Evolutionary conservation across 2,113 vertebrate genomes (phyloP), one percentile per base, ranked within the genome.

Genomic region (Phrynosoma platyrhinos): DNA sequence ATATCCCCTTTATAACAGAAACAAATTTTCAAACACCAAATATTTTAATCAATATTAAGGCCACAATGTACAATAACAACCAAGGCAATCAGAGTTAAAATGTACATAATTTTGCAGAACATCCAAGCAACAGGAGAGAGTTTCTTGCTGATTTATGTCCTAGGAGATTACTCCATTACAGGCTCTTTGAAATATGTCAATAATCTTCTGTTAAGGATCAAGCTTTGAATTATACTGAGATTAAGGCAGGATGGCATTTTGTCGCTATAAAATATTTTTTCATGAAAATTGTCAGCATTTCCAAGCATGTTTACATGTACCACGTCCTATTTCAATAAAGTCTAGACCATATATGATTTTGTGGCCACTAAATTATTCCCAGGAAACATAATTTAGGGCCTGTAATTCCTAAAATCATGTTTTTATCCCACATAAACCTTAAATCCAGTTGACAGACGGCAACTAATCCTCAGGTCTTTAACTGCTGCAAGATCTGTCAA

Each of bases 121-220:
- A 30, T 62, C 53, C 55, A 58, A n/a, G 32, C 32, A 58, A 76
- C 16, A 36, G 58, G 9, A 47, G n/a, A 36, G 20, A 58, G 36
- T 72, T 16, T 75, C 69, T 84, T 75, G 27, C 42, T 85, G 42
- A 12, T 27, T 83, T 72, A 12, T 74, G 25, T 42, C 40, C 62
- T 4, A 66, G 18, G 36, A 36, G 36, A 42, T 64, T 42, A 76
- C 64, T 76, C 36, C 20, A 42, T 85, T 55, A 76, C 27, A 85
- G 53, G 25, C 55, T 77, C n/a, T 47, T 78, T 42, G 64, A 58
- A 47, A 66, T 85, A 30, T 42, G 40, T 14, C 64, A 4, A 77
- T 40, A 85, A 78, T 85, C 36, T 78, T 85, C 40, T 77, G 23
- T 47, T 66, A 85, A 42, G 74, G 84, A 68, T 52, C 16, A 85